Conservation (phyloP, 2,888 invertebrate species). For the Eupithecia centaureata region DNA sequence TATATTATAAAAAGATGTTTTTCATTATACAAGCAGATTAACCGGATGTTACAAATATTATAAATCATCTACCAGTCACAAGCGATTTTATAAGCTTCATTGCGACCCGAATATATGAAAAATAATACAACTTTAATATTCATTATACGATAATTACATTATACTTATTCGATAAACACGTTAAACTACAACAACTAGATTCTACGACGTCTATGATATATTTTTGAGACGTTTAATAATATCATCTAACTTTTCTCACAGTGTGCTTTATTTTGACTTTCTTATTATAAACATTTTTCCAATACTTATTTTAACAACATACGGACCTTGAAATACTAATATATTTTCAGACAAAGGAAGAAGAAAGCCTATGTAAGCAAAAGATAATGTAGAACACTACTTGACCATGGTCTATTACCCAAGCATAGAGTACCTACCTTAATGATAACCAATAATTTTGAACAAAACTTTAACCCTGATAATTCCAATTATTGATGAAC, state of each 20-base stretch:
- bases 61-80: conserved; percentile 64
- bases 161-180: conserved; percentile 52
- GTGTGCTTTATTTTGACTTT: conserved; percentile 83
- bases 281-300: conserved; percentile 74
- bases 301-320: conserved; percentile 69
- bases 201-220: conserved; percentile 78
- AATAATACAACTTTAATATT: conserved; percentile 42
- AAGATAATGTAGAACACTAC: conserved; percentile 54
- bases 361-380: conserved; percentile 70
- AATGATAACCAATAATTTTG: conserved; percentile 58
- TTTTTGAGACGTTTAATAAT: conserved; percentile 74
- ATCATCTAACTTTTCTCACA: conserved; percentile 83
- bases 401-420: conserved; percentile 45
- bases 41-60: conserved; percentile 44
- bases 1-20: conserved; percentile 46
- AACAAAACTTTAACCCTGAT: conserved; percentile 81
- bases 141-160: conserved; percentile 45
- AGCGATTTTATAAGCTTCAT: conserved; percentile 67
- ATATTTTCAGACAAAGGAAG: conserved; percentile 60
- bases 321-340: conserved; percentile 46
- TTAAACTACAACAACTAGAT: conserved; percentile 73
- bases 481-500: conserved; percentile 78
- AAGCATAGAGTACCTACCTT: conserved; percentile 47
- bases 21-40: conserved; percentile 44
- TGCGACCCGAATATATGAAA: conserved; percentile 61